Percentiles rank a stretch among this genome's conserved stretches.
phyloP scores from a whole-genome alignment of 2,113 vertebrate genomes.

The Crotalus tigris region DNA sequence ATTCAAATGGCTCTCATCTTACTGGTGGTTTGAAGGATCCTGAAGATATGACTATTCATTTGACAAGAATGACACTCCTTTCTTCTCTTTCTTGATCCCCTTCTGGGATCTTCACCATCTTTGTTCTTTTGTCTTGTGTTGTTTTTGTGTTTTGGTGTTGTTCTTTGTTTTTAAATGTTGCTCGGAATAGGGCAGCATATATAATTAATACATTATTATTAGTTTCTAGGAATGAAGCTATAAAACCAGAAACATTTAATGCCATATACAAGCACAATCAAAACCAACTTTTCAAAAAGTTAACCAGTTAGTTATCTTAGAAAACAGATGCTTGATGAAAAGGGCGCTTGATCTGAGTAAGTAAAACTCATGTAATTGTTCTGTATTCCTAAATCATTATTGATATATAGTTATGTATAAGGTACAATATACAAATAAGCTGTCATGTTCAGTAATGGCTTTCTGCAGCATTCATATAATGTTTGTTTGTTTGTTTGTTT shows the following conservation, averaged over 20 bases:
- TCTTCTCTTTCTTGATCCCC: background rate
- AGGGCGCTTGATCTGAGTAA: background rate
- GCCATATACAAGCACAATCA: background rate
- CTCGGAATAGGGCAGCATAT: background rate
- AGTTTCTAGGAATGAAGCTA: background rate
- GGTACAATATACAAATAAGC: background rate
- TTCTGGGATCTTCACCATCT: background rate
- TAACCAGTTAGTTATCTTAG: background rate
- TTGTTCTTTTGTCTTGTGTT: background rate
- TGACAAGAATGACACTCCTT: background rate
- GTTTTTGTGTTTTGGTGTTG: background rate
- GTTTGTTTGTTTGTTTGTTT: background rate
- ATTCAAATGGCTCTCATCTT: background rate
- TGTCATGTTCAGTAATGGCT: background rate
- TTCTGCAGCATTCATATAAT: background rate
- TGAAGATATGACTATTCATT: background rate
- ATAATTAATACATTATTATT: background rate
- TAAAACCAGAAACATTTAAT: background rate
- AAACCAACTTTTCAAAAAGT: background rate
- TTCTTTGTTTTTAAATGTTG: background rate
- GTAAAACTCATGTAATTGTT: background rate
- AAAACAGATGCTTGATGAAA: background rate
- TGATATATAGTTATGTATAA: background rate
- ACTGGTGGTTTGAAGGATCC: background rate
- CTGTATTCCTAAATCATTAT: background rate